phyloP scores from a whole-genome alignment of 2,888 invertebrate genomes.

The Mesorhabditis sp. region DNA sequence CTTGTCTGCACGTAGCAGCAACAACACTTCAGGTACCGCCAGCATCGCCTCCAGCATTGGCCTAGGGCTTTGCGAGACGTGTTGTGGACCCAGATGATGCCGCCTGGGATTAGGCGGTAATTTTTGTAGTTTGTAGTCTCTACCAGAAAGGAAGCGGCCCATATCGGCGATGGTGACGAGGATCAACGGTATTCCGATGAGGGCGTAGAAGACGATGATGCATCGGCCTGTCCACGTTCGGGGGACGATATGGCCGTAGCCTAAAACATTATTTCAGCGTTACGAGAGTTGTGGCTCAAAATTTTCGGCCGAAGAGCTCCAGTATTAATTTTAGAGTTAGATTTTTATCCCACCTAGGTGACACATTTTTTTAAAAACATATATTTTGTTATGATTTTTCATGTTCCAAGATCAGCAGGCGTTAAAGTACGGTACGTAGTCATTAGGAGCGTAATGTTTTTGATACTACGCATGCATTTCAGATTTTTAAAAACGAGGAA shows the following conservation, averaged over 20 bases:
- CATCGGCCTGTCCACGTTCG: constrained; percentile 53
- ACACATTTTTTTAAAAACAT: no score
- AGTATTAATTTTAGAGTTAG: no score
- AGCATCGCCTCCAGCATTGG: constrained; percentile 28
- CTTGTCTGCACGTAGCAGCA: constrained; percentile 26
- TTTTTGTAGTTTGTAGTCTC: neutral
- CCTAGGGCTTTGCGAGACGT: constrained; percentile 36
- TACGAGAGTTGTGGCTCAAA: no score
- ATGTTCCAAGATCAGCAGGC: no score
- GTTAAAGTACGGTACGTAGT: no score
- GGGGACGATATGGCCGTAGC: constrained; percentile 58
- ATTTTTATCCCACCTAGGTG: no score
- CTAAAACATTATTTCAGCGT: constrained; percentile 20
- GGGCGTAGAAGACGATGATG: constrained; percentile 55
- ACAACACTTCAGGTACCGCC: constrained; percentile 34
- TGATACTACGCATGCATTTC: no score
- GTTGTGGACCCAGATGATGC: constrained; percentile 54
- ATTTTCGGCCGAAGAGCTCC: no score
- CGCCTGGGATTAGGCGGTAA: constrained; percentile 30
- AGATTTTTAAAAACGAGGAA: no score
- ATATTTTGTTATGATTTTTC: no score
- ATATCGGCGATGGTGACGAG: constrained; percentile 59
- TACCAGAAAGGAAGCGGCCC: constrained; percentile 57
- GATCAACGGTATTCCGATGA: constrained; percentile 57
- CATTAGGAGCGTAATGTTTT: no score